Evolutionary conservation across 37 sponge, comb jelly and placozoan genomes (phyloP).

Genomic region (Ephydatia muelleri): DNA sequence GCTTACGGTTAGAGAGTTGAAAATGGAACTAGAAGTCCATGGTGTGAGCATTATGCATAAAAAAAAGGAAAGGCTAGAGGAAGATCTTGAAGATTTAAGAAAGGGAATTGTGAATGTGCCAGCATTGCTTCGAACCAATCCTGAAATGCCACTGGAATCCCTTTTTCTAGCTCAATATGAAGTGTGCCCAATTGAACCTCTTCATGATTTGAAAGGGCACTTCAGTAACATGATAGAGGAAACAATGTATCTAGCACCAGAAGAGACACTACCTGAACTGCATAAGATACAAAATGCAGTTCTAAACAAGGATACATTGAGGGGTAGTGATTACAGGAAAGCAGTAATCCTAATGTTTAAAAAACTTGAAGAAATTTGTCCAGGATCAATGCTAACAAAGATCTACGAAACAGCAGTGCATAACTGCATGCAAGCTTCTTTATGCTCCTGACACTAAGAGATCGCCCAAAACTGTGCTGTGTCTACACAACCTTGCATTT

Average conservation of each 20-base stretch:
- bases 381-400: not conserved
- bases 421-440: not conserved
- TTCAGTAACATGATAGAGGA: slow-evolving; percentile 23
- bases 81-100: slow-evolving; percentile 8
- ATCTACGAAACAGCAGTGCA: slow-evolving; percentile 25
- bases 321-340: slow-evolving; percentile 8
- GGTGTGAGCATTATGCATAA: slow-evolving; percentile 7
- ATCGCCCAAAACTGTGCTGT: not conserved
- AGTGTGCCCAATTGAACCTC: slow-evolving; percentile 14
- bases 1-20: slow-evolving; percentile 16
- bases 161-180: slow-evolving; percentile 3
- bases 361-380: not conserved
- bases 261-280: not conserved
- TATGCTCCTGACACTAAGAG: slow-evolving; percentile 14
- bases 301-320: slow-evolving; percentile 7
- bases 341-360: slow-evolving; percentile 19
- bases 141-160: not conserved
- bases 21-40: slow-evolving; percentile 22
- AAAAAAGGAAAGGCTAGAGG: slow-evolving; percentile 17
- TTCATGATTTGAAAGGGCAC: slow-evolving; percentile 30
- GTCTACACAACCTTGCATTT: slow-evolving; percentile 24
- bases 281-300: not conserved
- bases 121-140: slow-evolving; percentile 17
- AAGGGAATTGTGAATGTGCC: slow-evolving; percentile 32
- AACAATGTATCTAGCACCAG: not conserved